Conservation (phyloP, 2,113 vertebrate species). For the Podiceps cristatus region DNA sequence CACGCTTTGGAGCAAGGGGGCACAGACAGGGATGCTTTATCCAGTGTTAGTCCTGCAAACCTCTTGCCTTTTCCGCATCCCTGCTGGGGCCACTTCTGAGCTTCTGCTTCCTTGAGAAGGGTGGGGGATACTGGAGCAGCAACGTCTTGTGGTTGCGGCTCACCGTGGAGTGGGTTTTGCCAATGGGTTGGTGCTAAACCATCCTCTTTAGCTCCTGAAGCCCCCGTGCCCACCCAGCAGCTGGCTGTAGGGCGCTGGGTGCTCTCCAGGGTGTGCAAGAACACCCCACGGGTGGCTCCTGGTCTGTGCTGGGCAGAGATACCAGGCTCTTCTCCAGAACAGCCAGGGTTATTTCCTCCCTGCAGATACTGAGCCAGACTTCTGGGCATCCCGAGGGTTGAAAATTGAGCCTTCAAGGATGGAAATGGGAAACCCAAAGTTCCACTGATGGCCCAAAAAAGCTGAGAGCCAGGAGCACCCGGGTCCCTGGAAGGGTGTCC, state of each 20-base stretch:
- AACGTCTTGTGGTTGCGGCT: accelerated
- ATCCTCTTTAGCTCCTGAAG: neutral
- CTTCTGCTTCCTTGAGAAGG: neutral
- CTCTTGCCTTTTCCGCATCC: neutral
- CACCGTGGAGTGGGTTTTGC: neutral
- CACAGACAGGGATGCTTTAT: neutral
- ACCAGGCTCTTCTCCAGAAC: neutral
- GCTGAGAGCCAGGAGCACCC: neutral
- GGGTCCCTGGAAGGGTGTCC: neutral
- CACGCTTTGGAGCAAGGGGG: neutral
- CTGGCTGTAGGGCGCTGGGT: neutral
- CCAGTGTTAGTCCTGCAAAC: neutral
- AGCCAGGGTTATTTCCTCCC: neutral
- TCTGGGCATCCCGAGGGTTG: neutral
- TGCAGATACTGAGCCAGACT: neutral
- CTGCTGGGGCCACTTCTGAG: neutral
- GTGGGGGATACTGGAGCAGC: neutral
- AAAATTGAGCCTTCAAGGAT: neutral
- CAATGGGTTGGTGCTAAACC: accelerated
- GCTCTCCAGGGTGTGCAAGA: neutral
- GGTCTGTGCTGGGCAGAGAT: neutral
- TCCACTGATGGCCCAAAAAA: neutral
- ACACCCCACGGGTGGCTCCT: neutral
- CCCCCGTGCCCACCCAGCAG: accelerated
- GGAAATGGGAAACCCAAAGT: neutral